phyloP scores from a whole-genome alignment of 1,140 invertebrate species.

The Ephestia elutella region DNA sequence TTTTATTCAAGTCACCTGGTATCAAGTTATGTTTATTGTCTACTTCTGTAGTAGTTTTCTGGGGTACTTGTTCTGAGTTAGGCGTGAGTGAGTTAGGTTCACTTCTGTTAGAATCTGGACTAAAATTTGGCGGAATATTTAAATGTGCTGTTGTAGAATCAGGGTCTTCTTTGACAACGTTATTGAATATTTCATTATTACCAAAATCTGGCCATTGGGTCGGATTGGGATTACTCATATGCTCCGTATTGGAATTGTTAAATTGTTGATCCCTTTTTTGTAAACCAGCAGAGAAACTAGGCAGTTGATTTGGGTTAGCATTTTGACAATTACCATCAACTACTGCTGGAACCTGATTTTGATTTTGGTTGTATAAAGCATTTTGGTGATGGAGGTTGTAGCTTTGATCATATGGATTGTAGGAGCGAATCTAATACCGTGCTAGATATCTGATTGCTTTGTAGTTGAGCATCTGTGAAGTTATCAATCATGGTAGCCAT shows the following conservation, averaged over 20 bases:
- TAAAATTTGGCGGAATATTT: conserved; percentile 66
- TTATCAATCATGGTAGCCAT: conserved; percentile 84
- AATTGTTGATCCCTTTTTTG: conserved; percentile 59
- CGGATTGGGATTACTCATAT: conserved; percentile 44
- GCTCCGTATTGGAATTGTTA: conserved; percentile 28
- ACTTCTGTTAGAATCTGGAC: conserved; percentile 68
- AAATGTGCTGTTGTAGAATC: conserved; percentile 78
- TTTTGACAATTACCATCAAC: conserved; percentile 58
- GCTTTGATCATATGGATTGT: conserved; percentile 70
- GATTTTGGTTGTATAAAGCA: conserved; percentile 56
- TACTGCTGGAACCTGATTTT: conserved; percentile 46
- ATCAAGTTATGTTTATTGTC: conserved; percentile 52
- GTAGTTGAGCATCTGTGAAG: conserved; percentile 82
- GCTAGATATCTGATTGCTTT: conserved; percentile 87
- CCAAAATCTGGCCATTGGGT: conserved; percentile 76
- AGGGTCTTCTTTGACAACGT: conserved; percentile 77
- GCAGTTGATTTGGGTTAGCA: conserved; percentile 49
- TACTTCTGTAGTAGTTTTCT: conserved; percentile 41
- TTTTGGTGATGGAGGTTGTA: conserved; percentile 70
- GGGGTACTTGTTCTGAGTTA: conserved; percentile 43
- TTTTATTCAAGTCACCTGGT: conserved; percentile 45
- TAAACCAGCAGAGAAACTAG: conserved; percentile 55
- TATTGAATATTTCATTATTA: conserved; percentile 64
- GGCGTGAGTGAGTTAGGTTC: conserved; percentile 38
- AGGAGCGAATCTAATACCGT: conserved; percentile 85